Percentiles rank a stretch among this genome's conserved stretches.
phyloP scores from a whole-genome alignment of 2,113 vertebrate species.

The Rhegmatorhina hoffmannsi region DNA sequence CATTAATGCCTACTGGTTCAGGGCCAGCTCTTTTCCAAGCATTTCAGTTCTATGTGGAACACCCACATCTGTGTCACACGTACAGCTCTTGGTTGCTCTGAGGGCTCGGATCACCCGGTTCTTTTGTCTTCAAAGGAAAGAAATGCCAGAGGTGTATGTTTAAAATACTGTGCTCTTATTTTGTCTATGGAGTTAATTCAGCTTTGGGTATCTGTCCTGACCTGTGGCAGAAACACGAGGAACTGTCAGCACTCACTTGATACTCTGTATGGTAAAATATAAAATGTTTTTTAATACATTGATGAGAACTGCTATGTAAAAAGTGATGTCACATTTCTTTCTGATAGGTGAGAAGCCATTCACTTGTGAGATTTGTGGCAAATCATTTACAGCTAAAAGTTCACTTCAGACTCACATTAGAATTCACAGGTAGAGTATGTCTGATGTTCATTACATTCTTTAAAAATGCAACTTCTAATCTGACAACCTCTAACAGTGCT shows the following conservation, averaged over 20 bases:
- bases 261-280: not conserved
- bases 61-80: not conserved
- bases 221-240: not conserved
- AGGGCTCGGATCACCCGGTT: not conserved
- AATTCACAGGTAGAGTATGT: constrained; percentile 86
- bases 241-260: not conserved
- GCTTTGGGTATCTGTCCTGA: not conserved
- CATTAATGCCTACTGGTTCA: not conserved
- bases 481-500: not conserved
- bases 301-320: not conserved
- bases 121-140: not conserved
- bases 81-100: not conserved
- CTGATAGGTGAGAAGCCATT: constrained; percentile 93
- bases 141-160: not conserved
- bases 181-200: not conserved
- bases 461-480: not conserved
- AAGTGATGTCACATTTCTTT: not conserved
- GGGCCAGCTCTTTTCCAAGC: not conserved
- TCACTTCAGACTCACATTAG: constrained; percentile 96
- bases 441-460: not conserved
- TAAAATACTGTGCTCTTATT: not conserved
- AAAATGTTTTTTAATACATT: not conserved
- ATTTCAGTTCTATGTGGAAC: not conserved
- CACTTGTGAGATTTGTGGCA: constrained; percentile 98
- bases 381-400: constrained; percentile 96